Conservation (phyloP, 2,888 invertebrate genomes). For the Dioctria linearis region DNA sequence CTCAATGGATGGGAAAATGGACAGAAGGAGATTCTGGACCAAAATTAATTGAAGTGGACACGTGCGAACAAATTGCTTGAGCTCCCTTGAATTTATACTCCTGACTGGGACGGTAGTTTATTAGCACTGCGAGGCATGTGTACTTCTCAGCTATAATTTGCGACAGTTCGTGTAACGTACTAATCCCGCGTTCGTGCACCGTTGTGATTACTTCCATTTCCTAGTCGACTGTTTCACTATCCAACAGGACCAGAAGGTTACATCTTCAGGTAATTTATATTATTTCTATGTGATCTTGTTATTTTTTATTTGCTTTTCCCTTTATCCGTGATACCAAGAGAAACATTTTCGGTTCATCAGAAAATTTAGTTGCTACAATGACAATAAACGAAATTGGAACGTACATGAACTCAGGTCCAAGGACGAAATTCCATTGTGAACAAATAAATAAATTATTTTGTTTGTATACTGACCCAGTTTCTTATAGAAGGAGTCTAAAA, state of each 20-base stretch:
- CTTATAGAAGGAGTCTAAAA: too few relatives aligned
- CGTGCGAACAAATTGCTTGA: constrained; percentile 53
- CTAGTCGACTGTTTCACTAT: background rate
- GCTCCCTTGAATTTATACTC: constrained; percentile 39
- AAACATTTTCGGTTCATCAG: background rate
- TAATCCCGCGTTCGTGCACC: constrained; percentile 46
- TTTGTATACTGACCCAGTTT: too few relatives aligned
- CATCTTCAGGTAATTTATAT: constrained; percentile 46
- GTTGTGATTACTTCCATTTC: constrained; percentile 16
- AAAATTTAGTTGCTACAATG: background rate
- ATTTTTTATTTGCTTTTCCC: constrained; percentile 17
- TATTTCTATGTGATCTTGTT: constrained; percentile 39
- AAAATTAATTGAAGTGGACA: constrained; percentile 54
- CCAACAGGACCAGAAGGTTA: background rate
- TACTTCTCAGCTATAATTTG: constrained; percentile 46
- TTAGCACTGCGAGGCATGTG: constrained; percentile 50
- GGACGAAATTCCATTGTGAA: too few relatives aligned
- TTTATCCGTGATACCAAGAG: background rate
- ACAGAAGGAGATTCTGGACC: constrained; percentile 50
- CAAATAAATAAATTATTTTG: too few relatives aligned
- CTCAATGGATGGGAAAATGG: constrained; percentile 52
- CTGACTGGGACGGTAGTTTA: constrained; percentile 38
- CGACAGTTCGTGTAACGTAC: constrained; percentile 38
- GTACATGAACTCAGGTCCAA: background rate
- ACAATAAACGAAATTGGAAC: background rate